Evolutionary conservation across 2,888 invertebrate species (phyloP), one percentile per base, ranked within the genome.

Genomic region (Pseudeuparius sepicola): DNA sequence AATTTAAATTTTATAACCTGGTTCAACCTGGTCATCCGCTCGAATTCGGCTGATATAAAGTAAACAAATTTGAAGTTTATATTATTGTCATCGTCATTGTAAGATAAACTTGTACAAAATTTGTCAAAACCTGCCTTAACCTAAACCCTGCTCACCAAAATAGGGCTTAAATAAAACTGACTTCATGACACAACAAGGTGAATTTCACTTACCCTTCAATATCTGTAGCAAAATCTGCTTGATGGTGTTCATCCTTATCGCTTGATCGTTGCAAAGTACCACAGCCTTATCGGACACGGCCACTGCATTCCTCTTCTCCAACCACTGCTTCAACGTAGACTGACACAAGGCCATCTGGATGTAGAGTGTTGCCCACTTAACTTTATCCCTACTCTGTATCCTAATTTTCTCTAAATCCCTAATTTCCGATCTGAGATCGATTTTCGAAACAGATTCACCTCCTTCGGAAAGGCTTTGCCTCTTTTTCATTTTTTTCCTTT

Each of bases 341-440:
- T 81, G 75, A 54, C 87, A 87, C 31, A 78, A 68, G 23, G 83
- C 74, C 87, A 88, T 87, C 61, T 87, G 87, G 38, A 88, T 86
- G 53, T 78, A 85, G 16, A 88, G 57, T 2, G 78, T 78, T 0
- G 78, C 77, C 70, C 75, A 77, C 51, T 74, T 71, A 18, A 71
- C 56, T 45, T 70, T 47, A 7, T 43, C 34, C 25, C 42, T 48
- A 13, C 45, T 49, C 4, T 7, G 4, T 12, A 4, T 31, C 11
- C 40, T 37, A 2, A 54, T 49, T 35, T 43, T 45, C 34, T 49
- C 39, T 9, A 56, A 50, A 34, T 60, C 57, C 25, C 52, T 49
- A n/a, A 49, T 31, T 35, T 52, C 55, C 6, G 56, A 34, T 25
- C 52, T 58, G 24, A n/a, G n/a, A n/a, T n/a, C n/a, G n/a, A n/a